These are phyloP conservation scores for Todiramphus chloris DNA, from an alignment of 2,113 vertebrate genomes.

Conservation along the genomic window DNA sequence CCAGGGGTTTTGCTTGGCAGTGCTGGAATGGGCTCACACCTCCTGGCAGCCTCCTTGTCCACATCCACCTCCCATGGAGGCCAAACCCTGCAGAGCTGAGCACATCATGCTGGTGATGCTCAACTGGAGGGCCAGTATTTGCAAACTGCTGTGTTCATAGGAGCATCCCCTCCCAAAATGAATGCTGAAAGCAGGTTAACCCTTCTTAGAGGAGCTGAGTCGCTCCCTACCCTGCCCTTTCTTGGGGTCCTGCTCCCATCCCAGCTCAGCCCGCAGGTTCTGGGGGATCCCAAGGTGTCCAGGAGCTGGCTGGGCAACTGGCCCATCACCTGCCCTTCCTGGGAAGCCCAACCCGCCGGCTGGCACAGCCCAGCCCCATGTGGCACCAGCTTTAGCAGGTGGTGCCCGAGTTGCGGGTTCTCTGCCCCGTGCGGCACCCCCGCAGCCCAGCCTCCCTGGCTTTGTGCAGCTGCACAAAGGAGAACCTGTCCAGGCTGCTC, in stretches of 20 bases:
- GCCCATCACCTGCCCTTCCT: fast-evolving
- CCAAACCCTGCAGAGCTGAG: fast-evolving
- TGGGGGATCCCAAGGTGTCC: neutral
- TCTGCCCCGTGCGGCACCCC: neutral
- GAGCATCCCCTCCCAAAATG: neutral
- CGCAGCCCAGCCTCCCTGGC: neutral
- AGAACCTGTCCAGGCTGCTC: constrained; percentile 51
- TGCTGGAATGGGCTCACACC: fast-evolving
- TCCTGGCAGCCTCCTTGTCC: neutral
- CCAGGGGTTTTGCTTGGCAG: fast-evolving
- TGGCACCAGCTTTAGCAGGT: neutral
- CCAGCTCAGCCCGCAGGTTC: neutral
- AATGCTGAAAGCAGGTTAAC: neutral
- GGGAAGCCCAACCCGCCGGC: fast-evolving
- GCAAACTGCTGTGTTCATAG: fast-evolving
- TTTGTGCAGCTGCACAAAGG: constrained; percentile 31
- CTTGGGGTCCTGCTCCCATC: fast-evolving
- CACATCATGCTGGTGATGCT: too few relatives aligned
- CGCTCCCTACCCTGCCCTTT: neutral
- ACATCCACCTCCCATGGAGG: fast-evolving
- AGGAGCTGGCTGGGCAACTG: fast-evolving
- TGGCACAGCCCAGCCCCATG: fast-evolving
- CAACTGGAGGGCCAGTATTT: fast-evolving
- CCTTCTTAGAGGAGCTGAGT: neutral
- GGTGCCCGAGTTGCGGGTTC: neutral